These are phyloP conservation scores for Eupeodes luniger DNA, from an alignment of 2,888 invertebrate genomes.

Conservation along the genomic window DNA sequence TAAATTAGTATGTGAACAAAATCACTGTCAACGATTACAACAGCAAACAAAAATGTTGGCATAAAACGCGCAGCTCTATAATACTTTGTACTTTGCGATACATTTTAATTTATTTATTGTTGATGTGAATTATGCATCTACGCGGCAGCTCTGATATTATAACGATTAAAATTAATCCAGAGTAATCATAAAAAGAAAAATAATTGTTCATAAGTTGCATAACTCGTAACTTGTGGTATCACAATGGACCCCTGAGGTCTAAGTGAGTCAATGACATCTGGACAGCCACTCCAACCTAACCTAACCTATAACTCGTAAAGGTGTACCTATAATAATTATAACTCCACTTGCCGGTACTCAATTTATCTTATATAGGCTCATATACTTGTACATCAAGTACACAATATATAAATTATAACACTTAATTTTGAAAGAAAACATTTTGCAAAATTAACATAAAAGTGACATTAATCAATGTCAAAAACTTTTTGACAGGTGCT, in stretches of 20 bases:
- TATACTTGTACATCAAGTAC: not conserved
- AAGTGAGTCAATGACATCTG: too few species aligned
- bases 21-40: constrained; percentile 73
- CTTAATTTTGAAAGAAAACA: constrained; percentile 39
- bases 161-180: constrained; percentile 57
- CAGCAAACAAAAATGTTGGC: constrained; percentile 10
- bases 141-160: constrained; percentile 15
- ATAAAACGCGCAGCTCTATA: not conserved
- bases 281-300: too few species aligned
- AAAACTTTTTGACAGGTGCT: constrained; percentile 61
- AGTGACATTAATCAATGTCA: constrained; percentile 69
- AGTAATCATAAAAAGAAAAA: constrained; percentile 61
- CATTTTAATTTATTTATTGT: constrained; percentile 20
- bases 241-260: too few species aligned
- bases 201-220: constrained; percentile 15
- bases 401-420: constrained; percentile 3
- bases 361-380: not conserved
- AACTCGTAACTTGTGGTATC: too few species aligned
- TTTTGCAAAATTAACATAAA: constrained; percentile 70
- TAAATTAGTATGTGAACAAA: constrained; percentile 71
- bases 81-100: constrained; percentile 31
- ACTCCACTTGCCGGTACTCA: constrained; percentile 30
- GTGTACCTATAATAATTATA: constrained; percentile 20
- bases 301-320: constrained; percentile 38
- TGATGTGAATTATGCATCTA: constrained; percentile 63